phyloP scores from a whole-genome alignment of 1,140 invertebrate genomes.

The Habropoda laboriosa region DNA sequence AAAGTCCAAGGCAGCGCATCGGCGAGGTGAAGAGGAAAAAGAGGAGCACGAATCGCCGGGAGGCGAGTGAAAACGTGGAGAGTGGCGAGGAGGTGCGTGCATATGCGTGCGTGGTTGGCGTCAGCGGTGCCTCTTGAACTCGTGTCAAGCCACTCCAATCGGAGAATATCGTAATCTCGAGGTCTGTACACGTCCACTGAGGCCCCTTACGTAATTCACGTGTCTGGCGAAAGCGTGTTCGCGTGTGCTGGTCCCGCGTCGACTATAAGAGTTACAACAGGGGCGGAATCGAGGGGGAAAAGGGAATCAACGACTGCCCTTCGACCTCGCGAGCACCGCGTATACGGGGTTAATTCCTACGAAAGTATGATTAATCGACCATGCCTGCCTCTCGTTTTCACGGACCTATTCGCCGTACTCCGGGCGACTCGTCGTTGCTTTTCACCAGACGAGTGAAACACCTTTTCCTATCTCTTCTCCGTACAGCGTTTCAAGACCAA shows the following conservation, averaged over 20 bases:
- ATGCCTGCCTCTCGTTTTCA: conserved; percentile 51
- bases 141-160: conserved; percentile 64
- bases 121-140: conserved; percentile 62
- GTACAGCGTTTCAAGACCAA: background rate
- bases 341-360: conserved; percentile 65
- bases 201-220: conserved; percentile 68
- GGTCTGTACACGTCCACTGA: conserved; percentile 53
- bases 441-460: too few species aligned
- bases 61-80: background rate
- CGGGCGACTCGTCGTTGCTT: too few species aligned
- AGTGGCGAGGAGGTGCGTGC: conserved; percentile 28
- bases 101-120: conserved; percentile 40
- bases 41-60: background rate
- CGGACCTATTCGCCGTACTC: too few species aligned
- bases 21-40: conserved; percentile 8
- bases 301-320: conserved; percentile 58
- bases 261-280: conserved; percentile 3
- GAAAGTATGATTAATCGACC: conserved; percentile 68
- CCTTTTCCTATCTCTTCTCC: too few species aligned
- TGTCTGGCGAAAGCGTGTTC: conserved; percentile 58
- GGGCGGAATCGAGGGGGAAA: background rate
- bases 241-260: conserved; percentile 50
- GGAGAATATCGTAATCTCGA: conserved; percentile 68
- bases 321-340: conserved; percentile 55
- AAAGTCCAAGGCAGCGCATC: background rate